Evolutionary conservation across 37 sponge, comb jelly and placozoan genomes (phyloP).

Genomic region (Axinella damicornis): DNA sequence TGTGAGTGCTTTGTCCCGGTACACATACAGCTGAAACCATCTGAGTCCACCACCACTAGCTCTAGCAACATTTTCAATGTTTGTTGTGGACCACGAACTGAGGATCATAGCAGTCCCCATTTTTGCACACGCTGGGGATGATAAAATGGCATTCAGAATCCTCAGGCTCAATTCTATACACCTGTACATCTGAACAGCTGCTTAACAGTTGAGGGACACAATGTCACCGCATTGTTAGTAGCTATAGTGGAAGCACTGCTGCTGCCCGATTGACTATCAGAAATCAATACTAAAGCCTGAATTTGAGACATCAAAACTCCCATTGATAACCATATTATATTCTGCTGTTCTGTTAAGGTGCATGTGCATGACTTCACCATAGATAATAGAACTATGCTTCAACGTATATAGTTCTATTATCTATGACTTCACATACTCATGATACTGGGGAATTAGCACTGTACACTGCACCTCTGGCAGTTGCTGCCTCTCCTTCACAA

Average conservation of each 20-base stretch:
- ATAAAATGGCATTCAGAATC: neutral
- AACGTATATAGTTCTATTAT: no score
- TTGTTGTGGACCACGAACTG: constrained; percentile 78
- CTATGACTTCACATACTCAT: no score
- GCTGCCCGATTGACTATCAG: no score
- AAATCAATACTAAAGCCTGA: no score
- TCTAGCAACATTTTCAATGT: constrained; percentile 82
- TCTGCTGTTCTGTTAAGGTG: no score
- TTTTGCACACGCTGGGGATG: constrained; percentile 42
- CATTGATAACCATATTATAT: no score
- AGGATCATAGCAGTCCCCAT: constrained; percentile 79
- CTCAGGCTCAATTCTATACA: neutral
- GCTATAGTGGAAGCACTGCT: no score
- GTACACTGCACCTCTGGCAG: constrained; percentile 70
- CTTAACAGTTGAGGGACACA: neutral
- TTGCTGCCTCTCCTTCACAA: constrained; percentile 86
- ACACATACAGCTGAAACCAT: constrained; percentile 93
- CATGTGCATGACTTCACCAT: no score
- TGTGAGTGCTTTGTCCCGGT: constrained; percentile 61
- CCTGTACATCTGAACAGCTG: neutral
- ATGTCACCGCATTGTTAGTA: neutral
- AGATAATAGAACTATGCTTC: no score
- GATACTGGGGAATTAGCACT: neutral
- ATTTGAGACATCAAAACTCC: no score
- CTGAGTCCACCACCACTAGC: constrained; percentile 51